Evolutionary conservation across 2,888 invertebrate species (phyloP), one percentile per base, ranked within the genome.

Genomic region (Crossocerus cetratus): DNA sequence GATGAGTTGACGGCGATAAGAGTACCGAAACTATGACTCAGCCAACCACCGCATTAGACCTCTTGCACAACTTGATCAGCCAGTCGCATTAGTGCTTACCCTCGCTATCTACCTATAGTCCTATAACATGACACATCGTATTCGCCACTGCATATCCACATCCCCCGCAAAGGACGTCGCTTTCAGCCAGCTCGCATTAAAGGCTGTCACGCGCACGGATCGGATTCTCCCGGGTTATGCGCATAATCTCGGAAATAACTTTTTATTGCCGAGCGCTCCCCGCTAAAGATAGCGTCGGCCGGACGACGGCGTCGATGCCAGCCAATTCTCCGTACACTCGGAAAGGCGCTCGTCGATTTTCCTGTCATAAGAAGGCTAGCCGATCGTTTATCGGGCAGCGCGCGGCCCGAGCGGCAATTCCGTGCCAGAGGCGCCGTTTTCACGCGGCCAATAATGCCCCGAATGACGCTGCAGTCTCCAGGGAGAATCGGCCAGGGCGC

Each of bases 401-500:
- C 57, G 45, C 21, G 68, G 32, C 42, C 44, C 23, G 44, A 43
- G 18, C 44, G 32, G 75, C 65, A 72, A 78, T 18, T 16, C 21
- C n/a, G 18, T 69, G 57, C 60, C 23, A 56, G n/a, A 58, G 64
- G 72, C 72, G 77, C 57, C 71, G 76, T 70, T 78, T 57, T 72
- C 61, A 58, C 71, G 78, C 68, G 68, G 60, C 68, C 42, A 82
- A 80, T 80, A 76, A 82, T 73, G 70, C 76, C 43, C 20, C 32
- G 74, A 78, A 76, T 85, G 85, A 85, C 86, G 80, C 69, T 76
- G 84, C 84, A 80, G 78, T 82, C 74, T 82, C 72, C 69, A 18
- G 69, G 82, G 78, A 82, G 74, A 80, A 82, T 82, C 76, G 80
- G 59, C 59, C 63, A 43, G 53, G 54, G 57, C 23, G 32, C 42